Base-by-base conservation (phyloP, 2,797 vertebrate species). In the Dipus sagitta region DNA sequence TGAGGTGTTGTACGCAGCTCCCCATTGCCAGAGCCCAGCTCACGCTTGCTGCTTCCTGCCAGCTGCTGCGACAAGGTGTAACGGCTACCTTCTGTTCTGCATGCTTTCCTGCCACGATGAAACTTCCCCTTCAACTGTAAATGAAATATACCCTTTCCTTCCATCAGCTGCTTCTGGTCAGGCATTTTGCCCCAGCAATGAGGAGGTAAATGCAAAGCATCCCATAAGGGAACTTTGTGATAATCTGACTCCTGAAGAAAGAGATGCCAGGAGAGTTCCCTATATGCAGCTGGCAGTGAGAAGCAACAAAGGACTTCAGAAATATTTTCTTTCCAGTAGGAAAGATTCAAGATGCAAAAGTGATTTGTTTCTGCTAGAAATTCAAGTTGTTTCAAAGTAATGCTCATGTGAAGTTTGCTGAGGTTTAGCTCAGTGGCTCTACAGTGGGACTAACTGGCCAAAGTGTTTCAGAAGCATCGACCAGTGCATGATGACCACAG, bases 221-320 rank as follows among this genome's bases (percentile, higher is more conserved):
- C 96, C 76, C 6, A 85, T 42, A 94, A 99, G 99, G 96, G 98
- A 98, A 95, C 99, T 99, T 18, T 98, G 99, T 90, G 99, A 99
- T 98, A 99, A 99, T 97, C 98, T 99, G 93, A 99, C 99, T n/a
- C 99, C 99, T 18, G 99, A 99, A 94, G 99, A 99, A 97, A 99
- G 47, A 26, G 8, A 21, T 96, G 99, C 99, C 52, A 98, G 99
- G 60, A 99, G 99, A 0, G 99, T 99, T 10, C 99, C 99, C 96
- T 99, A 99, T 93, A 99, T 99, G 99, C 99, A 99, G 94, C 98
- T 99, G 87, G 99, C 99, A 42, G 99, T 99, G 72, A 98, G 28
- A 83, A 52, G 21, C 62, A 13, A 62, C 0, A 10, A 30, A 86
- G 34, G 28, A 18, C 52, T 76, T 52, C 65, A 28, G 26, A 86